Evolutionary conservation across 2,113 vertebrate species (phyloP).

Genomic region (Scartelaos histophorus): DNA sequence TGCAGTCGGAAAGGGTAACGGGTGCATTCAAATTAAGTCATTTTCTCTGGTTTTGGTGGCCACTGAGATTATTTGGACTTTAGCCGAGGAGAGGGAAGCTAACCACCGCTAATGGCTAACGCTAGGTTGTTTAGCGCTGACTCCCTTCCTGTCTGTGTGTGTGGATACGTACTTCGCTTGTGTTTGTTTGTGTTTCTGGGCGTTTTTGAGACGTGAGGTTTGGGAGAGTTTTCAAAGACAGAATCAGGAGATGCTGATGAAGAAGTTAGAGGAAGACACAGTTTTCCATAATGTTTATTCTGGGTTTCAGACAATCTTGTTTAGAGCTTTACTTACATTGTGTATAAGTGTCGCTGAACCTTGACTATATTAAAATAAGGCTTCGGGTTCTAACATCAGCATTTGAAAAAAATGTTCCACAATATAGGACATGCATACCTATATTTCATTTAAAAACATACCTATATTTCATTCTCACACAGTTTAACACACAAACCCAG

Average conservation of each 20-base stretch:
- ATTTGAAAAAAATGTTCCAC: too few species aligned
- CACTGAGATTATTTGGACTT: slow-evolving; percentile 69
- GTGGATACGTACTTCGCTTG: slow-evolving; percentile 31
- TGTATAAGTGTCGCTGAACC: too few species aligned
- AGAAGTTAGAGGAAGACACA: slow-evolving; percentile 9
- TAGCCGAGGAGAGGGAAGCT: slow-evolving; percentile 59
- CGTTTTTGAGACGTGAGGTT: slow-evolving; percentile 34
- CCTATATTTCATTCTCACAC: too few species aligned
- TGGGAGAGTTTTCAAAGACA: slow-evolving; percentile 22
- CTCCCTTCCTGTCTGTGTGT: slow-evolving; percentile 50
- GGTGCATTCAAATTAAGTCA: slow-evolving; percentile 70
- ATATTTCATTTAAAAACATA: too few species aligned
- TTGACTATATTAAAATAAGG: too few species aligned
- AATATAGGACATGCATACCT: too few species aligned
- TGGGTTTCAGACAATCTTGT: too few species aligned
- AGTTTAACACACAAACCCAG: too few species aligned
- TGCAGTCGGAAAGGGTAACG: slow-evolving; percentile 46
- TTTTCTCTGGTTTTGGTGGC: slow-evolving; percentile 72
- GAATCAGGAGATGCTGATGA: slow-evolving; percentile 20
- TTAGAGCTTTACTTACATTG: too few species aligned
- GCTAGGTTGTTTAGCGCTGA: slow-evolving; percentile 37
- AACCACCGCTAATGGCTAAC: slow-evolving; percentile 48
- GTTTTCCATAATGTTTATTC: slow-evolving; percentile 1
- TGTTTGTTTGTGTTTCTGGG: slow-evolving; percentile 65
- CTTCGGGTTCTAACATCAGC: too few species aligned